phyloP scores from a whole-genome alignment of 2,888 invertebrate species.

The Ormyrus pomaceus region DNA sequence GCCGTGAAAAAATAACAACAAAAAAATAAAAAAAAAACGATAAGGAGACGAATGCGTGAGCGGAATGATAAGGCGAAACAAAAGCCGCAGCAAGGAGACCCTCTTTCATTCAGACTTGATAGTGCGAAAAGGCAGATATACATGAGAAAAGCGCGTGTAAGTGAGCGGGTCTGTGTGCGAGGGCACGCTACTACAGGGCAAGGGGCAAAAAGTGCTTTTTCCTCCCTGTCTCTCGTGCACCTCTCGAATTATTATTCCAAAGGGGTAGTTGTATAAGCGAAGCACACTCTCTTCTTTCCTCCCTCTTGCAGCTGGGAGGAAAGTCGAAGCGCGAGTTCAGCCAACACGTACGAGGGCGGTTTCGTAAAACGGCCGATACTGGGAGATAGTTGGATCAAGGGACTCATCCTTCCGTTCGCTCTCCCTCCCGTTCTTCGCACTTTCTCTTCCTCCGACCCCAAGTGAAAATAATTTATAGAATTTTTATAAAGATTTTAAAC shows the following conservation, averaged over 20 bases:
- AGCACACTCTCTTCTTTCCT: neutral
- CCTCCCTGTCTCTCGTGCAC: too few relatives aligned
- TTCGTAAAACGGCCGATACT: conserved; percentile 16
- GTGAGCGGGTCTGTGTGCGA: neutral
- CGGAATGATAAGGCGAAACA: neutral
- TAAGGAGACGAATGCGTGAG: conserved; percentile 1
- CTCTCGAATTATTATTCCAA: conserved; percentile 1
- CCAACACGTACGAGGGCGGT: conserved; percentile 7
- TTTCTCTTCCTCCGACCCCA: neutral
- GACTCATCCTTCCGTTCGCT: neutral
- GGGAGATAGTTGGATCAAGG: conserved; percentile 1
- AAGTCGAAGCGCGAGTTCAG: too few relatives aligned
- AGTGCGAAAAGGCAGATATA: too few relatives aligned
- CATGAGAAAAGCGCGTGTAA: too few relatives aligned
- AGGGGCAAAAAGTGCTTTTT: too few relatives aligned
- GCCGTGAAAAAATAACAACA: neutral
- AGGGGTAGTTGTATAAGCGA: neutral
- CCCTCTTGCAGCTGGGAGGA: neutral
- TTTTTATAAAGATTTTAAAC: too few relatives aligned
- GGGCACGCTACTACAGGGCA: neutral
- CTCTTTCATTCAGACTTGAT: neutral
- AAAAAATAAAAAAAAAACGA: conserved; percentile 4
- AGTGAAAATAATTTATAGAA: too few relatives aligned
- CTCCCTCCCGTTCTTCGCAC: neutral
- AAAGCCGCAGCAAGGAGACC: neutral